These are phyloP conservation scores for honey bee (Apis mellifera) DNA, from an alignment of 1,140 invertebrate species.

Conservation along the genomic window Amel_HAv3.1 CM009931.2:18420001-18420500, in stretches of 20 bases:
- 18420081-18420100: too few relatives aligned
- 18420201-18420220: too few relatives aligned
- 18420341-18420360: background rate
- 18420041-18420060: background rate
- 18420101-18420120: too few relatives aligned
- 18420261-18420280: too few relatives aligned
- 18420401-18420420: conserved; percentile 19
- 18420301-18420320: background rate
- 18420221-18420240: too few relatives aligned
- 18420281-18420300: background rate
- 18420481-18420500: conserved; percentile 23
- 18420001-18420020: background rate
- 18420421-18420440: background rate
- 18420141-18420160: too few relatives aligned
- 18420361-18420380: background rate
- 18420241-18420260: too few relatives aligned
- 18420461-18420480: conserved; percentile 13
- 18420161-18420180: too few relatives aligned
- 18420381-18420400: conserved; percentile 11
- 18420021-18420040: background rate
- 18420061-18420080: background rate
- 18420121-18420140: too few relatives aligned
- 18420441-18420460: conserved; percentile 28
- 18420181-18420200: too few relatives aligned
- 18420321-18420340: background rate